Conservation (phyloP, 2,888 invertebrate species). For the Apoderus coryli region DNA sequence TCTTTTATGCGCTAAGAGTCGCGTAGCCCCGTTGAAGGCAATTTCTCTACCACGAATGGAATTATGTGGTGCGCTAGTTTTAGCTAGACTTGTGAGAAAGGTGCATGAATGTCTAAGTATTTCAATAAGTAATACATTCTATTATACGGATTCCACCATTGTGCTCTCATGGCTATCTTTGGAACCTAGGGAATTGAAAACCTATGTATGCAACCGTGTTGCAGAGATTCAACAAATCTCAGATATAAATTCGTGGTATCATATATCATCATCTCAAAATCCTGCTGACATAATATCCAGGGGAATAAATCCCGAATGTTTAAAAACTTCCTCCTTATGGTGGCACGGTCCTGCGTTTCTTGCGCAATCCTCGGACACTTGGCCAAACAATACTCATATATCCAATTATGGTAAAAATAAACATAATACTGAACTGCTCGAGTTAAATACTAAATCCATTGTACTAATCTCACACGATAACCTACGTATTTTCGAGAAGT, state of each 20-base stretch:
- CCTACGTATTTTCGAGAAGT: not conserved
- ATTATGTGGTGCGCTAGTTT: constrained; percentile 4
- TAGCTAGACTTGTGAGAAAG: no score
- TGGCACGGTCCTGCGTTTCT: constrained; percentile 11
- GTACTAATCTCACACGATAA: not conserved
- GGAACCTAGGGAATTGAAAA: constrained; percentile 7
- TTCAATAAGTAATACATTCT: no score
- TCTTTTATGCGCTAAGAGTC: constrained; percentile 5
- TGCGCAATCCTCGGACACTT: not conserved
- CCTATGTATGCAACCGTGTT: constrained; percentile 12
- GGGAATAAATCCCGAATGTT: constrained; percentile 7
- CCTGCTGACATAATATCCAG: constrained; percentile 12
- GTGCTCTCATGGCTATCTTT: constrained; percentile 10
- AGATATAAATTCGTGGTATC: constrained; percentile 5
- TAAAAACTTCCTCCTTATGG: constrained; percentile 8
- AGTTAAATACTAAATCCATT: constrained; percentile 1
- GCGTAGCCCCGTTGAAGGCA: constrained; percentile 6
- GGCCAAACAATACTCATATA: constrained; percentile 4
- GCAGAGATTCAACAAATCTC: constrained; percentile 10
- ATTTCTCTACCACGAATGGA: constrained; percentile 6
- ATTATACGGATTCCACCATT: no score
- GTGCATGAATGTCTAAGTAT: no score
- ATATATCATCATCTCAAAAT: constrained; percentile 10
- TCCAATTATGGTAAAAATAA: no score
- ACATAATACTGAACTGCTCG: no score